Evolutionary conservation across 2,113 vertebrate species (phyloP).

Genomic region (Dipodomys stephensi): DNA sequence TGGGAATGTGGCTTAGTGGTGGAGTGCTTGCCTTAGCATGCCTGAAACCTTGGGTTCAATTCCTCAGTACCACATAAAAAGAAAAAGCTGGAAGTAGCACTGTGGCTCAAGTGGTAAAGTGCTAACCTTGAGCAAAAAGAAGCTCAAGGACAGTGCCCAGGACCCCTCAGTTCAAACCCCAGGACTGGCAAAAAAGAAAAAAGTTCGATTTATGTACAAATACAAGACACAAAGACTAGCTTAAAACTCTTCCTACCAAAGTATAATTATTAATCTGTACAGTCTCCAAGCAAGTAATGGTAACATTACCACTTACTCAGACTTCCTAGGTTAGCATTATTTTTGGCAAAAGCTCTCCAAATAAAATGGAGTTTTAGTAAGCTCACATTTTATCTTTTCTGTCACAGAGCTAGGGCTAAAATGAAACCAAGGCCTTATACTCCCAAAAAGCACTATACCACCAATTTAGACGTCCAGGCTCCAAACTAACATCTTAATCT

Average conservation of each 20-base stretch:
- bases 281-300: not conserved
- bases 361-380: conserved; percentile 14
- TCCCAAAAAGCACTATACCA: not conserved
- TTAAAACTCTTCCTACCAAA: conserved; percentile 1
- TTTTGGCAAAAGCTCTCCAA: conserved; percentile 48
- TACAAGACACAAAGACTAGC: conserved; percentile 11
- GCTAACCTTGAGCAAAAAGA: no score
- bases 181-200: no score
- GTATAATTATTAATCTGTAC: not conserved
- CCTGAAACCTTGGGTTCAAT: no score
- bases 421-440: not conserved
- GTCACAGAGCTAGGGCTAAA: not conserved
- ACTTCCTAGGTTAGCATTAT: conserved; percentile 33
- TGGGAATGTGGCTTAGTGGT: no score
- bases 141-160: no score
- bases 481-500: not conserved
- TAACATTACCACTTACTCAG: conserved; percentile 17
- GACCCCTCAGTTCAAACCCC: no score
- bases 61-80: no score
- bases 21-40: no score
- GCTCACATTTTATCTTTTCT: not conserved
- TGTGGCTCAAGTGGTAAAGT: no score
- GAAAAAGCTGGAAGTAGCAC: no score
- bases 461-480: not conserved
- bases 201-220: conserved; percentile 29